These are phyloP conservation scores for Anagyrus pseudococci DNA, from an alignment of 2,888 invertebrate species.

Conservation along the genomic window DNA sequence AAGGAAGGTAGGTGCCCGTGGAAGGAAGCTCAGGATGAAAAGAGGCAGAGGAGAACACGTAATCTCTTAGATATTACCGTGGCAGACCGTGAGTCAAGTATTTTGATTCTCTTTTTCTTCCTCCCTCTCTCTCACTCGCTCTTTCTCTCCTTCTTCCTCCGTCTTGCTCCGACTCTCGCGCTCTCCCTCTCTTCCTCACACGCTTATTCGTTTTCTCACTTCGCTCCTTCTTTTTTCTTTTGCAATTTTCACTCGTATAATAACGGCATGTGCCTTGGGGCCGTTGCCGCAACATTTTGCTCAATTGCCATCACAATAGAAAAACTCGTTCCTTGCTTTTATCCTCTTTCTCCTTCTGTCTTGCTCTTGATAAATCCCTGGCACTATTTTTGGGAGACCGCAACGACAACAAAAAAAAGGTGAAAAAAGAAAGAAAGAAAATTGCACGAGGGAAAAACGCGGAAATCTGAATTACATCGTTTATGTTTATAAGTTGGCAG, in stretches of 20 bases:
- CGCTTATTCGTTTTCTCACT: too few relatives aligned
- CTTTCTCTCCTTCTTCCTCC: neutral
- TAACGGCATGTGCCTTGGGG: conserved; percentile 47
- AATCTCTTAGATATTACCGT: conserved; percentile 50
- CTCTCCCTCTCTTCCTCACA: too few relatives aligned
- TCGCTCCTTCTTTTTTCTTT: too few relatives aligned
- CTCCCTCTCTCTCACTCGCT: neutral
- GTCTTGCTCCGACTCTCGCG: conserved; percentile 9
- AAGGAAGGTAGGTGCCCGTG: conserved; percentile 27
- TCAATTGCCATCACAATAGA: conserved; percentile 56
- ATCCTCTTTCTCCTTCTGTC: neutral
- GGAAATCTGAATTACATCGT: too few relatives aligned
- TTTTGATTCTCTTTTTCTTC: conserved; percentile 40
- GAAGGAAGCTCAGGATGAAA: conserved; percentile 39
- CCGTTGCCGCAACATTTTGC: conserved; percentile 57
- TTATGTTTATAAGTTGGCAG: too few relatives aligned
- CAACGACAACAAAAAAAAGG: neutral
- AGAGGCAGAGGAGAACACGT: conserved; percentile 43
- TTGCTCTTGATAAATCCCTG: neutral
- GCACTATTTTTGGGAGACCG: neutral
- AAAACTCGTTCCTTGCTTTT: conserved; percentile 44
- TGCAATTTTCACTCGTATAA: conserved; percentile 16
- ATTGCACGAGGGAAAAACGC: too few relatives aligned
- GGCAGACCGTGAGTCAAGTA: conserved; percentile 52
- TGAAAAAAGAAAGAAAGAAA: conserved; percentile 8